A percentile compares a stretch with the other conserved stretches of the same genome.
Conservation (phyloP, 53 echinoderm and acorn worm genomes). For the Echinarachnius parma region DNA sequence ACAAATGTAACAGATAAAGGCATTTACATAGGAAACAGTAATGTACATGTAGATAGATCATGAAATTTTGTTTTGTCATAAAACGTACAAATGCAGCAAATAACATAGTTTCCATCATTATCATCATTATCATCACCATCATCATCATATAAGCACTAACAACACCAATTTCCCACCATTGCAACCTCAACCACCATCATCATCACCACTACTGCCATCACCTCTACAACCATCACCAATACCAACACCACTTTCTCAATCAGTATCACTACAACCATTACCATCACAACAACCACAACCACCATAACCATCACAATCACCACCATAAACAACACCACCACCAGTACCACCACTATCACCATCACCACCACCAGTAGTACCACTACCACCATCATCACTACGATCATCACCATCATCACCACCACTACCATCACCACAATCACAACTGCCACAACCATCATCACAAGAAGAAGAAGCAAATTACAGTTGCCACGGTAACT, state of each 20-base stretch:
- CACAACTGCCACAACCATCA: no score
- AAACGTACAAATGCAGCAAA: no score
- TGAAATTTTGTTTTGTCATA: background rate
- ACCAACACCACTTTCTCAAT: background rate
- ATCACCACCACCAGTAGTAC: no score
- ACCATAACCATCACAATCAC: constrained; percentile 7
- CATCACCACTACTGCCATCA: background rate
- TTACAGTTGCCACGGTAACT: no score
- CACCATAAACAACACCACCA: no score
- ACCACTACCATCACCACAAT: no score
- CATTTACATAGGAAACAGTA: background rate
- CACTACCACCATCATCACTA: no score
- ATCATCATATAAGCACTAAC: background rate
- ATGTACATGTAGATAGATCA: background rate
- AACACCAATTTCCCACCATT: background rate
- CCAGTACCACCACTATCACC: no score
- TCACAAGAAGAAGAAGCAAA: no score
- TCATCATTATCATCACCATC: constrained; percentile 1
- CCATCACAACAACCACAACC: background rate
- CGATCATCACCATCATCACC: no score
- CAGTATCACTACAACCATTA: no score
- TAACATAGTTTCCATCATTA: no score
- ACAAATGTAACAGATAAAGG: background rate
- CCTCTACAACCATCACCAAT: background rate
- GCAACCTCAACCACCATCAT: background rate